Evolutionary conservation across 2,113 vertebrate genomes (phyloP).

Genomic region (Plecotus auritus): DNA sequence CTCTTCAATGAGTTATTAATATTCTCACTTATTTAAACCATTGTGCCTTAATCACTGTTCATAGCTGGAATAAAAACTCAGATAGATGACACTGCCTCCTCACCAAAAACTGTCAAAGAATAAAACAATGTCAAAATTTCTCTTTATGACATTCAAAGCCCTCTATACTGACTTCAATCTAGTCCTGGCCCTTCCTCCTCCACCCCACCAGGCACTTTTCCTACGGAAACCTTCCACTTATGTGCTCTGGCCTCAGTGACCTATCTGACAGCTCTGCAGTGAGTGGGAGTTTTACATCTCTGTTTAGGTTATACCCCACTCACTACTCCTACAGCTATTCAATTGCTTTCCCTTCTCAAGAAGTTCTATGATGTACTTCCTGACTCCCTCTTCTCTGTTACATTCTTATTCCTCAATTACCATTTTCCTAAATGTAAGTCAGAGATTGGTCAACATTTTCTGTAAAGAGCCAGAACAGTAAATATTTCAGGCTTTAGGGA

Average conservation of each 20-base stretch:
- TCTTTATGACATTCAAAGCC: neutral
- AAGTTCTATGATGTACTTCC: neutral
- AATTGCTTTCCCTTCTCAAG: neutral
- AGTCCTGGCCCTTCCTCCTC: neutral
- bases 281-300: neutral
- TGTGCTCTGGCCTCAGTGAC: neutral
- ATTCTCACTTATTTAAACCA: neutral
- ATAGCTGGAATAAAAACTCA: neutral
- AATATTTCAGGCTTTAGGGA: neutral
- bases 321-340: fast-evolving
- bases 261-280: neutral
- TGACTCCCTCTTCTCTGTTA: neutral
- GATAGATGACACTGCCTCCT: neutral
- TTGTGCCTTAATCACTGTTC: neutral
- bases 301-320: neutral
- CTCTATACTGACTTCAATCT: neutral
- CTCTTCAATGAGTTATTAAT: neutral
- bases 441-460: neutral
- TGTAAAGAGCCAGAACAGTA: neutral
- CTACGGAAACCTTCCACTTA: neutral
- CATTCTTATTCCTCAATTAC: neutral
- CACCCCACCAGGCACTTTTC: neutral
- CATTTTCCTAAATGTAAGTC: neutral
- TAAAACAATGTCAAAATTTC: neutral
- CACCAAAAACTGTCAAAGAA: neutral